These are phyloP conservation scores for Tokudaia muenninki DNA, from an alignment of 2,797 vertebrate species.

Conservation along the genomic window DNA sequence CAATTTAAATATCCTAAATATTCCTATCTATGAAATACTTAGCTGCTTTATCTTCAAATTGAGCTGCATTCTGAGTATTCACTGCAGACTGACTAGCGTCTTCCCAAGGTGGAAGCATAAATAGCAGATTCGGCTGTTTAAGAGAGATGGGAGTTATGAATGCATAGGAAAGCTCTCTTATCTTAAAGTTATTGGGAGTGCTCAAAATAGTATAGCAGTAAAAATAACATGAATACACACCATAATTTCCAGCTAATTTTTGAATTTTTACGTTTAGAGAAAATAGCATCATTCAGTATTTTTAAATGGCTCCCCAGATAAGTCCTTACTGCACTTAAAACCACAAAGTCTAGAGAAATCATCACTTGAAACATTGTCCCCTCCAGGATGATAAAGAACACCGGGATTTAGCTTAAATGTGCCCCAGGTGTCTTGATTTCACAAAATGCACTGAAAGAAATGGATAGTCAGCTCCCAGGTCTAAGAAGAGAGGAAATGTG, in stretches of 20 bases:
- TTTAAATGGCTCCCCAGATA: constrained; percentile 31
- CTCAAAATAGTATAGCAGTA: constrained; percentile 65
- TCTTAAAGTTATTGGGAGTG: constrained; percentile 66
- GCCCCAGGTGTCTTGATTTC: constrained; percentile 28
- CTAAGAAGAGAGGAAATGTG: constrained; percentile 16
- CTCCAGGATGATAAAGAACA: constrained; percentile 21
- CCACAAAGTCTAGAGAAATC: constrained; percentile 48
- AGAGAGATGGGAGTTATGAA: constrained; percentile 79
- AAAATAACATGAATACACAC: constrained; percentile 53
- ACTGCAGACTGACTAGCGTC: constrained; percentile 80
- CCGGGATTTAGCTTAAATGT: constrained; percentile 18
- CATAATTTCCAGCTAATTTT: constrained; percentile 60
- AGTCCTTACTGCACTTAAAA: constrained; percentile 24
- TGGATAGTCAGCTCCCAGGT: constrained; percentile 37
- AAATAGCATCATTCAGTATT: neutral
- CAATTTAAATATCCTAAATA: constrained; percentile 72
- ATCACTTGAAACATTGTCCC: constrained; percentile 57
- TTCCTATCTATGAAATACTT: constrained; percentile 83
- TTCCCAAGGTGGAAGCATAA: constrained; percentile 77
- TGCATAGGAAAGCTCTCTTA: constrained; percentile 65
- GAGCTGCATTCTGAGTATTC: constrained; percentile 81
- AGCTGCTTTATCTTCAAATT: constrained; percentile 84
- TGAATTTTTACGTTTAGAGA: constrained; percentile 49
- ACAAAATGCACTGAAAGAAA: constrained; percentile 54
- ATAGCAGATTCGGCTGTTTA: constrained; percentile 80